These are phyloP conservation scores for Nymphalis urticae DNA, from an alignment of 2,888 invertebrate species.

Conservation along the genomic window DNA sequence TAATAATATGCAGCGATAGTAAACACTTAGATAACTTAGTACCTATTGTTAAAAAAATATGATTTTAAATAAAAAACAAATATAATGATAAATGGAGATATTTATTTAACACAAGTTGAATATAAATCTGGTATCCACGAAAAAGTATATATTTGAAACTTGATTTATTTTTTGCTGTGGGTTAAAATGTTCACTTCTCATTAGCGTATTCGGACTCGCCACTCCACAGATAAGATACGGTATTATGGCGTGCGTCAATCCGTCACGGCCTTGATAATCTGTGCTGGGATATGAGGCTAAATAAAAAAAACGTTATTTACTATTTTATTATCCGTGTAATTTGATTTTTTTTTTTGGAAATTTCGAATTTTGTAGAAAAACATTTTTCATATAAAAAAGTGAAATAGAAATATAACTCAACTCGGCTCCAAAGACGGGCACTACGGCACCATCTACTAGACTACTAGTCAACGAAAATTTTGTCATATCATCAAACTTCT, in stretches of 20 bases:
- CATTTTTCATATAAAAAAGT: neutral
- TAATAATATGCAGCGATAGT: too few relatives aligned
- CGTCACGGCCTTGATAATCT: constrained; percentile 53
- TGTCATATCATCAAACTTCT: neutral
- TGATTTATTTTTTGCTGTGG: constrained; percentile 1
- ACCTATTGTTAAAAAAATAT: too few relatives aligned
- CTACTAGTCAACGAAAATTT: too few relatives aligned
- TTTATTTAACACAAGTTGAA: too few relatives aligned
- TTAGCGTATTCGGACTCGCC: constrained; percentile 38
- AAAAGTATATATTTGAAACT: constrained; percentile 1
- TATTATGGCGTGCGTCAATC: constrained; percentile 57
- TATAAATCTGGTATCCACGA: too few relatives aligned
- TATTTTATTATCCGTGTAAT: neutral
- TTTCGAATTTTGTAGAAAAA: too few relatives aligned
- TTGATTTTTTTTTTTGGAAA: neutral
- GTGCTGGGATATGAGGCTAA: constrained; percentile 3
- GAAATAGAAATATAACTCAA: neutral
- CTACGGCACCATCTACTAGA: too few relatives aligned
- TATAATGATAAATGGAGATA: too few relatives aligned
- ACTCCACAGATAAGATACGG: constrained; percentile 61
- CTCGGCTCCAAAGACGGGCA: neutral
- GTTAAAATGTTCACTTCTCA: constrained; percentile 27
- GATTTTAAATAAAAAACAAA: too few relatives aligned
- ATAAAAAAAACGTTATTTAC: neutral
- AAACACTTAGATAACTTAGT: too few relatives aligned